Evolutionary conservation across 2,113 vertebrate genomes (phyloP), one percentile per base, ranked within the genome.

Genomic region (Pontoporia blainvillei): DNA sequence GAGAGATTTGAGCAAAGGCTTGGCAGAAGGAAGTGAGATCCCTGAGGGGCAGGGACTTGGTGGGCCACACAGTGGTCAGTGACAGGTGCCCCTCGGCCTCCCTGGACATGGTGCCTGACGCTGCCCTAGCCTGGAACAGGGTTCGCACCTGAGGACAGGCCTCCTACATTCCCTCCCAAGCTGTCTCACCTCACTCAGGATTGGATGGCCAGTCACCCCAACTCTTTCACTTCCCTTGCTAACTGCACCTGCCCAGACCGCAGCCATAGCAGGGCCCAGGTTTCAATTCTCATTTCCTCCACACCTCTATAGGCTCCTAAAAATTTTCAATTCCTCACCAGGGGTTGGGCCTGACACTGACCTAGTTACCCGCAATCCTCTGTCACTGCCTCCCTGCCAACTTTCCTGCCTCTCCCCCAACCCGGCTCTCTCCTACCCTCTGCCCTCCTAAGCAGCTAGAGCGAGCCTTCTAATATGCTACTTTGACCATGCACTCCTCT

Each of bases 271-370:
- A 86, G 21, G n/a, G 44, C 79, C 54, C n/a, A 73, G 41, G 83
- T 97, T 97, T 97, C 96, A 86, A 1, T 92, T 96, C 78, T 93
- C 89, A 21, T 93, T 98, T 97, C 90, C 76, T 84, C 81, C 7
- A 36, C 1, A 73, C 31, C 64, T 94, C 75, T 95, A 41, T 17
- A 79, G 66, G 21, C 44, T 95, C 79, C 64, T 46, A 66, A 83
- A 66, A 61, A 61, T 87, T 91, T 95, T 97, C 95, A 6, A 18
- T 78, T 97, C 97, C 94, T 96, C 59, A n/a, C 17, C 49, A 84
- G 82, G n/a, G 41, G 36, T 61, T 76, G 36, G 25, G 21, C n/a
- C 84, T 92, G 52, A 76, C 76, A 31, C 27, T 75, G 52, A 86
- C n/a, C n/a, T 66, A 52, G n/a, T 44, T 41, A 67, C 21, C 39